Percentiles rank a stretch among this genome's conserved stretches.
Evolutionary conservation across 2,113 vertebrate genomes (phyloP).

Genomic region (Oryzias woworae): DNA sequence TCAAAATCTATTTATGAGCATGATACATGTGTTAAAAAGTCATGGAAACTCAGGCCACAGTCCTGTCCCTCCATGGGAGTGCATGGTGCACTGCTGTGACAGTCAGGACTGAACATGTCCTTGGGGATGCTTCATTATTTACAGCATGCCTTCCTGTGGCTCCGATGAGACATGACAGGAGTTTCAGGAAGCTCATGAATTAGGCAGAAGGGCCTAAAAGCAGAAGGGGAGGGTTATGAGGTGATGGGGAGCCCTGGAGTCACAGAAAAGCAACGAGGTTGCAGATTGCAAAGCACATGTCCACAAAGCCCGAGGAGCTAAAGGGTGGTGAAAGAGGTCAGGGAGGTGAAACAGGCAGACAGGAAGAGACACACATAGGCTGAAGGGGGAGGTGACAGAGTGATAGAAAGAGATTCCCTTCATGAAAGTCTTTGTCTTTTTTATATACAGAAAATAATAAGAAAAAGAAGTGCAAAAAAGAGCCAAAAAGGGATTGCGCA

Average conservation of each 20-base stretch:
- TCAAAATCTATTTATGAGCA: conserved; percentile 35
- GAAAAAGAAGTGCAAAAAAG: conserved; percentile 3
- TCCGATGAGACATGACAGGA: conserved; percentile 79
- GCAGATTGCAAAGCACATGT: conserved; percentile 65
- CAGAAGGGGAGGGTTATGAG: conserved; percentile 54
- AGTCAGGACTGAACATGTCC: conserved; percentile 60
- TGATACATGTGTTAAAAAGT: conserved; percentile 43
- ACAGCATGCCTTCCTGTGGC: conserved; percentile 71
- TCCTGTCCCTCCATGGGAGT: conserved; percentile 30
- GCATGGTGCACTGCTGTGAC: conserved; percentile 46
- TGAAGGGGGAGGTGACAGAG: conserved; percentile 23
- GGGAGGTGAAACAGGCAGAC: conserved; percentile 8
- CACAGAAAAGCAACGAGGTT: conserved; percentile 44
- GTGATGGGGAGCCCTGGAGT: conserved; percentile 52
- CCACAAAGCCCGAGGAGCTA: conserved; percentile 34
- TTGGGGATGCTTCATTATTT: conserved; percentile 79
- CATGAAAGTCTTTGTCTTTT: conserved; percentile 3
- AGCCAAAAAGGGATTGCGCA: not conserved
- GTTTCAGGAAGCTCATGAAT: conserved; percentile 80
- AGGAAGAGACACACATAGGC: conserved; percentile 14
- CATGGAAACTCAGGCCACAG: conserved; percentile 25
- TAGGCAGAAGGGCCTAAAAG: conserved; percentile 77
- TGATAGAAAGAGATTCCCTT: conserved; percentile 1
- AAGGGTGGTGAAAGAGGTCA: conserved; percentile 26
- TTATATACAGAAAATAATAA: not conserved